Evolutionary conservation across 30 jellyfish, hydroid and myxozoan genomes (phyloP).

Genomic region (Sanderia malayensis): DNA sequence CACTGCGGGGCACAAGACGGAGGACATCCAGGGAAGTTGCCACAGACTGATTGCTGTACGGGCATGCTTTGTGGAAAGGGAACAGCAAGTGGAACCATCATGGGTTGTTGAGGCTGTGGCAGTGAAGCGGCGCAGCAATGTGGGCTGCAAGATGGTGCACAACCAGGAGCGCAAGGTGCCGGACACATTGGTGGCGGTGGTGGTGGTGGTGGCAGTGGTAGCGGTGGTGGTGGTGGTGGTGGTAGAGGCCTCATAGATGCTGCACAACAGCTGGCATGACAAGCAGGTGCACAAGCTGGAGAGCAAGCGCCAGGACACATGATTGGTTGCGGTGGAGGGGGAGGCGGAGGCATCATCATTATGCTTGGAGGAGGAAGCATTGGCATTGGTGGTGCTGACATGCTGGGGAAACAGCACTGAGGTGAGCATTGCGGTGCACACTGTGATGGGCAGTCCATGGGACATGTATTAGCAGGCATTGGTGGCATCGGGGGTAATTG

Average conservation of each 20-base stretch:
- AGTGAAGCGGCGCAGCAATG: slow-evolving; percentile 55
- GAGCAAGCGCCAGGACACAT: slow-evolving; percentile 56
- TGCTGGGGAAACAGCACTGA: slow-evolving; percentile 85
- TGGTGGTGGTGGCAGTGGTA: slow-evolving; percentile 13
- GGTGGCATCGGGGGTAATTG: slow-evolving; percentile 58
- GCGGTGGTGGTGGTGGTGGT: slow-evolving; percentile 9
- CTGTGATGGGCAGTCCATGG: slow-evolving; percentile 46
- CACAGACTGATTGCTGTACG: slow-evolving; percentile 48
- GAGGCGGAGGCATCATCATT: slow-evolving; percentile 40
- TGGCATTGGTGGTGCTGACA: slow-evolving; percentile 54
- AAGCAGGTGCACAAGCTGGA: slow-evolving; percentile 52
- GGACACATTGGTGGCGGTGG: slow-evolving; percentile 24
- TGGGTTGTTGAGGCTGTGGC: slow-evolving; percentile 36
- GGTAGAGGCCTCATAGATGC: not conserved
- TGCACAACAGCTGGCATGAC: slow-evolving; percentile 57
- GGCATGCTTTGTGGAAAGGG: slow-evolving; percentile 36
- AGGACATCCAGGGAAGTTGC: slow-evolving; percentile 66
- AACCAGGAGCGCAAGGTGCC: slow-evolving; percentile 50
- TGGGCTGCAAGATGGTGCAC: slow-evolving; percentile 58
- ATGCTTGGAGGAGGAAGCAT: slow-evolving; percentile 42
- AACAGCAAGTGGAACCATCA: slow-evolving; percentile 23
- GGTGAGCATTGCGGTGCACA: slow-evolving; percentile 79
- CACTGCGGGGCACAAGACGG: slow-evolving; percentile 75
- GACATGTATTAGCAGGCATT: slow-evolving; percentile 40
- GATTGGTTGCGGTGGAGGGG: slow-evolving; percentile 20